Evolutionary conservation across 2,113 vertebrate species (phyloP), one percentile per base, ranked within the genome.

Genomic region (Marmota monax): DNA sequence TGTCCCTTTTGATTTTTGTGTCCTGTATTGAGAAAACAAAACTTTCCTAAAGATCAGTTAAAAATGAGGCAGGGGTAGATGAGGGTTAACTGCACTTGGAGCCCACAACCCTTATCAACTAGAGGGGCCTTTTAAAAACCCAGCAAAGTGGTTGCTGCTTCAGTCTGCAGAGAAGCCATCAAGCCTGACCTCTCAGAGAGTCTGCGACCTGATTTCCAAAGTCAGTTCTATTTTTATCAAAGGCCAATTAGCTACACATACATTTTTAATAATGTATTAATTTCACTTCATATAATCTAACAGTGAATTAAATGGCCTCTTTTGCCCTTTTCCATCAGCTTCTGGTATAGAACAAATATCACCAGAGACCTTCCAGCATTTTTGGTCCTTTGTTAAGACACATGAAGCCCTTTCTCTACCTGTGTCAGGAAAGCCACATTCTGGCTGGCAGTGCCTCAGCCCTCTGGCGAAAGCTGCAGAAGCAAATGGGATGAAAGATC

Each of bases 171-270:
- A 74, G 14, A 70, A 56, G 51, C 7, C 56, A 23, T 11, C 53
- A 39, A 37, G 77, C 32, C 67, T 37, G 78, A 91, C 56, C 85
- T 85, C 45, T 13, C 18, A 2, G 42, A 56, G 39, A 48, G 23
- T 8, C 1, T 14, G 2, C 63, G 86, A 73, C 73, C 73, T 29
- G 16, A 82, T 56, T 95, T 94, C 25, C 79, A 92, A 89, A 96
- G 92, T 58, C 87, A 80, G 65, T 39, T 80, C 79, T 65, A 53
- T 39, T 79, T 90, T 95, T 51, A 76, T 61, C 79, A 89, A 83
- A 89, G 79, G 63, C 42, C 63, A 37, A 4, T 65, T 85, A 61
- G 78, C 85, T 73, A 58, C 67, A 85, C n/a, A 56, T 22, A 58
- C 65, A 73, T 92, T 94, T 76, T 84, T 27, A 91, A 93, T 45